phyloP scores from a whole-genome alignment of 2,113 vertebrate genomes.

The Oncorhynchus keta region DNA sequence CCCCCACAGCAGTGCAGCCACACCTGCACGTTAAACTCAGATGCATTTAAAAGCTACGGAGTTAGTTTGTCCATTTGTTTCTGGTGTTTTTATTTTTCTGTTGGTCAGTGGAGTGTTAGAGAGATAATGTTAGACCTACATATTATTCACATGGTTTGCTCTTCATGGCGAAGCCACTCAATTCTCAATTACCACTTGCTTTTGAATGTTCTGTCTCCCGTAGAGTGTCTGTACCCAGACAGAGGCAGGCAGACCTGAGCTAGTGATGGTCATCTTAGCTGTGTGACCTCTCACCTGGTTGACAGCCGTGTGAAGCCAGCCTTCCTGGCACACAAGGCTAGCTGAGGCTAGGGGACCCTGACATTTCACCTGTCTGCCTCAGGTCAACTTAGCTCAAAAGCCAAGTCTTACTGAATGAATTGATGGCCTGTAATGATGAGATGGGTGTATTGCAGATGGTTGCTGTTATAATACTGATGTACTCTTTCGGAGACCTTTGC shows the following conservation, averaged over 20 bases:
- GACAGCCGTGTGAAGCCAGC: constrained; percentile 27
- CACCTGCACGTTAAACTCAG: constrained; percentile 43
- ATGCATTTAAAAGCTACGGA: constrained; percentile 22
- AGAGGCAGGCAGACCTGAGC: no score
- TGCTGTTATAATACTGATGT: no score
- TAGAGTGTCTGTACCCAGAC: not conserved
- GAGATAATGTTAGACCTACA: constrained; percentile 8
- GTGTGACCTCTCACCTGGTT: constrained; percentile 36
- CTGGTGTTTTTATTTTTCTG: constrained; percentile 21
- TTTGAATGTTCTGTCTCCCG: not conserved
- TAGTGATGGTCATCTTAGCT: not conserved
- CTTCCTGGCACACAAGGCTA: constrained; percentile 4
- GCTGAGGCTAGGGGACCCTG: constrained; percentile 42
- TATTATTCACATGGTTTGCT: not conserved
- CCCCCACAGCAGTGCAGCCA: constrained; percentile 27
- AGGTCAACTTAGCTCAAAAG: no score
- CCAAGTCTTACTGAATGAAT: not conserved
- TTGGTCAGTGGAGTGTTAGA: constrained; percentile 28
- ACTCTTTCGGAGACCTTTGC: no score
- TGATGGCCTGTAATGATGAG: no score
- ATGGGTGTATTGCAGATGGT: no score
- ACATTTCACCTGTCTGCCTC: no score
- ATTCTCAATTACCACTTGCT: no score
- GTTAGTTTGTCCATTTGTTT: constrained; percentile 24
- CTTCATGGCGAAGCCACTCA: no score